A percentile compares a stretch with the other conserved stretches of the same genome.
Conservation (phyloP, 1,140 invertebrate species). For the Achroia grisella region DNA sequence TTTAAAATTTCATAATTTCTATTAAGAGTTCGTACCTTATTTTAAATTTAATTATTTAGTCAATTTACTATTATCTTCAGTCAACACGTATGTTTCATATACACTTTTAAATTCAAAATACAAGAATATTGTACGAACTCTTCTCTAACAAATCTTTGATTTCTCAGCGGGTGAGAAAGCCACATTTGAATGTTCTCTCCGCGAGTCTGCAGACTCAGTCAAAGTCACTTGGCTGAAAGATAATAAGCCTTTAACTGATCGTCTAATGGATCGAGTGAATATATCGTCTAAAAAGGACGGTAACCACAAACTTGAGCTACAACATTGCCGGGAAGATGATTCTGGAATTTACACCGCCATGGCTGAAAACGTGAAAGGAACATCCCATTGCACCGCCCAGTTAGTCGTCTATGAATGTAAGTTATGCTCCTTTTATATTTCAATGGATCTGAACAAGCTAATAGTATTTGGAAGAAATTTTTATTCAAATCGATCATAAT, state of each 20-base stretch:
- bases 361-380: conserved; percentile 87
- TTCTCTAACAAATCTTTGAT: conserved; percentile 40
- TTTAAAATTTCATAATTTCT: conserved; percentile 15
- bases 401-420: conserved; percentile 88
- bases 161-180: conserved; percentile 88
- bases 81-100: neutral
- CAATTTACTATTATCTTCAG: neutral
- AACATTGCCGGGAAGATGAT: conserved; percentile 87
- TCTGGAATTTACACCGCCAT: conserved; percentile 93
- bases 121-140: conserved; percentile 52
- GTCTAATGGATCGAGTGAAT: conserved; percentile 83
- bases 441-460: no score
- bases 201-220: conserved; percentile 58
- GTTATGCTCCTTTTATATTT: conserved; percentile 32
- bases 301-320: conserved; percentile 82
- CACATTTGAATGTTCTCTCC: conserved; percentile 86
- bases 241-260: conserved; percentile 87
- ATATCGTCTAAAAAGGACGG: conserved; percentile 74
- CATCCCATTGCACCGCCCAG: conserved; percentile 87
- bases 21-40: conserved; percentile 34
- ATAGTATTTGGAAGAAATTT: no score
- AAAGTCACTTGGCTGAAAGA: conserved; percentile 92
- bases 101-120: neutral
- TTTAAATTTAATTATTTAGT: no score
- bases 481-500: no score